Conservation (phyloP, 1,140 invertebrate species). For the Pseudomyrmex cubaensis region DNA sequence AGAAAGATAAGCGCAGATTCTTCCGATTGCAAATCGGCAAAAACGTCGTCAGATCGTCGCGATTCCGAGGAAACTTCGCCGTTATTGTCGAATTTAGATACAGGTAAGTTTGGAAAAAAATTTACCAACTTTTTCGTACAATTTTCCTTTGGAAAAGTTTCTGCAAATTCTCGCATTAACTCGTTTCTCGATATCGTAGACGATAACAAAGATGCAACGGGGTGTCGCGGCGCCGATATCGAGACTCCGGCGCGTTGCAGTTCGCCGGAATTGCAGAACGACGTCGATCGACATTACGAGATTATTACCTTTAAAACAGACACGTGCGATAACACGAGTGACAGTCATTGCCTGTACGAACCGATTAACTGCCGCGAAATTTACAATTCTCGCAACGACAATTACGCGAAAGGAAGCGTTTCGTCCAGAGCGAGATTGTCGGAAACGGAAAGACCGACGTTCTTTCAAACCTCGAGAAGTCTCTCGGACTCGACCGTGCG, state of each 20-base stretch:
- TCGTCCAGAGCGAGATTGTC: background rate
- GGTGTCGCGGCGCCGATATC: background rate
- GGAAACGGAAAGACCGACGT: background rate
- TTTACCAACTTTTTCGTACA: too few relatives aligned
- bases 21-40: slow-evolving; percentile 17
- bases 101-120: slow-evolving; percentile 2
- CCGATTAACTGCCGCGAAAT: slow-evolving; percentile 16
- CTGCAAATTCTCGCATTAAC: background rate
- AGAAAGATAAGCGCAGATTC: background rate
- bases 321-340: slow-evolving; percentile 1
- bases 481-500: slow-evolving; percentile 38
- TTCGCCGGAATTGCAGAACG: slow-evolving; percentile 24
- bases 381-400: background rate
- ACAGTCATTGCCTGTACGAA: slow-evolving; percentile 22
- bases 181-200: background rate
- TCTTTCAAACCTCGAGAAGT: slow-evolving; percentile 2
- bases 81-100: slow-evolving; percentile 25
- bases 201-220: background rate
- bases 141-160: background rate
- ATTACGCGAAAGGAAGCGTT: background rate
- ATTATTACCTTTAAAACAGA: slow-evolving; percentile 46
- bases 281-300: slow-evolving; percentile 42
- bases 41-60: background rate
- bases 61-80: background rate
- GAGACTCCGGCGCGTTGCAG: slow-evolving; percentile 12